These are phyloP conservation scores for Eristalis arbustorum DNA, from an alignment of 2,888 invertebrate genomes.

Conservation along the genomic window DNA sequence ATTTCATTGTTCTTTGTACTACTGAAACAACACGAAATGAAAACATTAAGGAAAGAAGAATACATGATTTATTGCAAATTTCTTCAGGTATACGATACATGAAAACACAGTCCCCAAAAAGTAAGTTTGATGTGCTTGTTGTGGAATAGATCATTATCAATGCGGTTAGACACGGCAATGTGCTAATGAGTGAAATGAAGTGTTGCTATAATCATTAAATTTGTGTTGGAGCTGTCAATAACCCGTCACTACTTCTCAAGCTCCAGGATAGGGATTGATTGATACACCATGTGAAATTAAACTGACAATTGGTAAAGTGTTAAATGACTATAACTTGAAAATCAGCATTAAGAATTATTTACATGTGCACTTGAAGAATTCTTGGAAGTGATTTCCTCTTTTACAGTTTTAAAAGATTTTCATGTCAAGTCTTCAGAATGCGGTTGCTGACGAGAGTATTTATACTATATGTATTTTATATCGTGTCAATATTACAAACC, in stretches of 20 bases:
- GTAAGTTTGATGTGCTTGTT: slow-evolving; percentile 44
- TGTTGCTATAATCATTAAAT: slow-evolving; percentile 4
- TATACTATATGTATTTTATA: too few species aligned
- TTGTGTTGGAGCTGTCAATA: neutral
- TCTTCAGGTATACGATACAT: neutral
- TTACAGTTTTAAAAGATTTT: too few species aligned
- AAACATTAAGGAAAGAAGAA: neutral
- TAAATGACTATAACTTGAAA: too few species aligned
- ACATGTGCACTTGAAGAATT: too few species aligned
- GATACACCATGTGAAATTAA: too few species aligned
- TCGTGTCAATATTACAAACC: too few species aligned
- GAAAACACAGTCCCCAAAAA: neutral
- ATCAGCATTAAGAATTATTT: too few species aligned
- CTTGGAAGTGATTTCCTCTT: too few species aligned
- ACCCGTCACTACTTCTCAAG: neutral
- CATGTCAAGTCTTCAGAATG: too few species aligned
- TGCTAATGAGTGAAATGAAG: slow-evolving; percentile 24
- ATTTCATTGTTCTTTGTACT: slow-evolving; percentile 48
- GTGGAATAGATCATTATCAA: slow-evolving; percentile 6
- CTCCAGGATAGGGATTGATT: neutral
- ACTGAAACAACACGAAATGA: slow-evolving; percentile 40
- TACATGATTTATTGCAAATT: neutral
- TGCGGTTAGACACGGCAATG: slow-evolving; percentile 32
- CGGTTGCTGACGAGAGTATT: too few species aligned
- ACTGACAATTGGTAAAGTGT: too few species aligned